Conservation (phyloP, 92 coral and sea anemone genomes). For the Paramuricea clavata region DNA sequence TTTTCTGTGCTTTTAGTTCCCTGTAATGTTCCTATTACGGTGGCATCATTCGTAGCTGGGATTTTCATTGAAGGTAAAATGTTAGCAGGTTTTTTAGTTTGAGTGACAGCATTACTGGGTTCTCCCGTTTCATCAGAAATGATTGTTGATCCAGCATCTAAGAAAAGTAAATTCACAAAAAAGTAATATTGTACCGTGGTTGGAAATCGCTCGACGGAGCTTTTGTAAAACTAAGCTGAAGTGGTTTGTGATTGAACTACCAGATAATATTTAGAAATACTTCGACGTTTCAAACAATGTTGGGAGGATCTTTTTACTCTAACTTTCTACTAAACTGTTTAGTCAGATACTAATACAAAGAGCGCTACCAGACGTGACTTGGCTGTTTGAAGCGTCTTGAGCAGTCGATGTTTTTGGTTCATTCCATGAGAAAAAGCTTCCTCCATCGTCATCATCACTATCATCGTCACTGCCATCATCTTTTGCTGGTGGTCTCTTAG, state of each 20-base stretch:
- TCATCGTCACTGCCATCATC: conserved; percentile 34
- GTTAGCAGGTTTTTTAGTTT: not conserved
- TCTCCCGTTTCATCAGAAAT: not conserved
- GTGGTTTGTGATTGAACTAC: too few species aligned
- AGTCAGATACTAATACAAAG: not conserved
- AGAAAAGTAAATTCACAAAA: not conserved
- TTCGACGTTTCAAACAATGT: too few species aligned
- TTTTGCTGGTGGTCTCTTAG: not conserved
- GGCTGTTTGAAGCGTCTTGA: not conserved
- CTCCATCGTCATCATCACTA: conserved; percentile 78
- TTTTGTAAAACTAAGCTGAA: too few species aligned
- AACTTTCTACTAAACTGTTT: too few species aligned
- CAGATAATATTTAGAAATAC: too few species aligned
- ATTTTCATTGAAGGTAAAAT: not conserved
- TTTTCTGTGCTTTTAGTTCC: not conserved
- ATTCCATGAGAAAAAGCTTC: conserved; percentile 80
- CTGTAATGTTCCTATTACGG: not conserved
- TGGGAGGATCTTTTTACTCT: too few species aligned
- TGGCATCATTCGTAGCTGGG: not conserved
- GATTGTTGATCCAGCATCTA: not conserved
- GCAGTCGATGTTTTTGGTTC: conserved; percentile 52
- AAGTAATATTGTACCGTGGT: not conserved
- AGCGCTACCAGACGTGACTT: conserved; percentile 22
- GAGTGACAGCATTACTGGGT: not conserved
- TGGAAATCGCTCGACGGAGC: too few species aligned